phyloP scores from a whole-genome alignment of 2,113 vertebrate species.

The Accipiter virgatus region DNA sequence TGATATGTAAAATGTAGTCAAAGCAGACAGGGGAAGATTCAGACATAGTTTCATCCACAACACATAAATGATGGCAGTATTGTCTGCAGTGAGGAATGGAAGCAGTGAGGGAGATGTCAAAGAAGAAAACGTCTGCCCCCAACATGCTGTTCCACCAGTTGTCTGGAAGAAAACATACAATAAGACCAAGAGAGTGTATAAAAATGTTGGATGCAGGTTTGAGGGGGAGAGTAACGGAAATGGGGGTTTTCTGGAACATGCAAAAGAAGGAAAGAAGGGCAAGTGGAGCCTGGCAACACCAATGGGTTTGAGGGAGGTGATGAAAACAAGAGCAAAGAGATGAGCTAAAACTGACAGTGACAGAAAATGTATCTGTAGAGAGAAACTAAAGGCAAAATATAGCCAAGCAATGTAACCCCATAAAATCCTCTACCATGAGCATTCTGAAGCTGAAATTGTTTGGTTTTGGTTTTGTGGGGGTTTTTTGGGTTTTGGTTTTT shows the following conservation, averaged over 20 bases:
- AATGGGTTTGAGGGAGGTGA: background rate
- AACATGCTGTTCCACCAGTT: background rate
- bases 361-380: slow-evolving; percentile 13
- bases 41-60: background rate
- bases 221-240: background rate
- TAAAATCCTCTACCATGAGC: slow-evolving; percentile 21
- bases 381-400: slow-evolving; percentile 13
- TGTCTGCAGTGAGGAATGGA: background rate
- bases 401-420: slow-evolving; percentile 37
- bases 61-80: background rate
- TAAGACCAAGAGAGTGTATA: background rate
- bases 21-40: background rate
- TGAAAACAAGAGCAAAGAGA: slow-evolving; percentile 12
- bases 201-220: background rate
- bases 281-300: background rate
- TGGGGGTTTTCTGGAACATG: background rate
- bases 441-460: slow-evolving; percentile 18
- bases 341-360: background rate
- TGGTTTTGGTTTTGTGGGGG: background rate
- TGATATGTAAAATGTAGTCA: background rate
- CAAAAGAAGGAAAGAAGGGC: background rate
- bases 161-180: background rate
- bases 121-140: background rate
- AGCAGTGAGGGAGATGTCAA: background rate
- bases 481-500: background rate